Conservation (phyloP, 2,113 vertebrate species). For the Elachura formosa region DNA sequence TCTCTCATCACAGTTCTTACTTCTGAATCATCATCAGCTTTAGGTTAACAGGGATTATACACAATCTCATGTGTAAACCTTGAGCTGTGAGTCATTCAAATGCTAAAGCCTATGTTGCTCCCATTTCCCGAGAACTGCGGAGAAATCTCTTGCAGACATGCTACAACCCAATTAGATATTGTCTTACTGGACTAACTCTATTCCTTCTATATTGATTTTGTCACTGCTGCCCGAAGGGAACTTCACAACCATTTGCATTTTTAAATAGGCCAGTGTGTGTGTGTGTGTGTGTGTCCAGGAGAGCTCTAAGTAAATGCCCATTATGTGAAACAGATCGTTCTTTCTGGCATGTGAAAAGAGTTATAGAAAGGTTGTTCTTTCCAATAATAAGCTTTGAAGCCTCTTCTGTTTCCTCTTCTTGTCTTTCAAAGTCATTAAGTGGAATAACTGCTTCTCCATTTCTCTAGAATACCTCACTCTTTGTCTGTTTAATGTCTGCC, state of each 20-base stretch:
- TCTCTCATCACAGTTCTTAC: background rate
- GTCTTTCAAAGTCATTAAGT: slow-evolving; percentile 15
- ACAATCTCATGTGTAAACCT: background rate
- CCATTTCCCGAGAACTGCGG: background rate
- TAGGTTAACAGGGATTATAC: background rate
- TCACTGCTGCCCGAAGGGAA: slow-evolving; percentile 7
- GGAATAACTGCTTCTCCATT: background rate
- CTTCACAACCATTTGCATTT: slow-evolving; percentile 23
- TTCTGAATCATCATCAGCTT: slow-evolving; percentile 8
- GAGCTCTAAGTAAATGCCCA: background rate
- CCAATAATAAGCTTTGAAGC: background rate
- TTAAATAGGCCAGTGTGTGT: slow-evolving; percentile 21
- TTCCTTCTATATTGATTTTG: slow-evolving; percentile 31
- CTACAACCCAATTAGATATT: background rate
- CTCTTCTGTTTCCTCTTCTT: slow-evolving; percentile 8
- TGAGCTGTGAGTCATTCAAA: background rate
- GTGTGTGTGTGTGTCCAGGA: background rate
- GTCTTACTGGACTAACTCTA: slow-evolving; percentile 19
- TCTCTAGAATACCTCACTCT: background rate
- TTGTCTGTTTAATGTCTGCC: background rate
- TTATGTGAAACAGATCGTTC: background rate
- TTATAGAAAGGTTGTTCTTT: background rate
- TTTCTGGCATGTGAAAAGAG: background rate
- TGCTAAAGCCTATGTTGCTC: background rate
- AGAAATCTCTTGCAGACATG: background rate